Base-by-base conservation (phyloP, 2,888 invertebrate species). In the Pilophorus perplexus region DNA sequence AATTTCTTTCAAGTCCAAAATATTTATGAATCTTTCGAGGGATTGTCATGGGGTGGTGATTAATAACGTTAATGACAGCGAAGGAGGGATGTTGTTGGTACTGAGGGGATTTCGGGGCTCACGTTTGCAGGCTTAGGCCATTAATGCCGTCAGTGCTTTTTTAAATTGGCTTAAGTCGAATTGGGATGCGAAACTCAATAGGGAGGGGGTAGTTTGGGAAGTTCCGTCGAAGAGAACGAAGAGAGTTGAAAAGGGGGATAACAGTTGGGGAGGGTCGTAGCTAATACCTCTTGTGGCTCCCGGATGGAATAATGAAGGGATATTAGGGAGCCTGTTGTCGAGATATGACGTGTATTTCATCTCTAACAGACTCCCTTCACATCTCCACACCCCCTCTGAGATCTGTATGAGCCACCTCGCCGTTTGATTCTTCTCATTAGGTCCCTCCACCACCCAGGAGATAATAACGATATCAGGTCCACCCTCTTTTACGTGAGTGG, bases 101-200 rank as follows among this genome's bases (percentile, higher is more conserved):
- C n/a, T n/a, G n/a, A n/a, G n/a, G n/a, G n/a, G n/a, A n/a, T n/a
- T n/a, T n/a, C n/a, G n/a, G n/a, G n/a, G n/a, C n/a, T n/a, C n/a
- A n/a, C n/a, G n/a, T n/a, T n/a, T n/a, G n/a, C n/a, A n/a, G n/a
- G 52, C 52, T 28, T 27, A 28, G 18, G 5, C 25, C 59, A 42
- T 59, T 59, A 59, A 44, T 42, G 59, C 59, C 20, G 23, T 55
- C 40, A 23, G 59, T 22, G 59, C 59, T 59, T 59, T 59, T 59
- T 59, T 59, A 59, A 59, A 59, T 59, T 59, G 59, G 59, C 59
- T 59, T 59, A 59, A 59, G 59, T 27, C 59, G 59, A 59, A 59
- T 59, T 25, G 59, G 27, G 59, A 22, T 14, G 18, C 44, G 23
- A 2, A 42, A 14, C 25, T 25, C 18, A 4, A 18, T 12, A 33